Conservation (phyloP, 2,113 vertebrate genomes). For the Hemichromis elongatus region DNA sequence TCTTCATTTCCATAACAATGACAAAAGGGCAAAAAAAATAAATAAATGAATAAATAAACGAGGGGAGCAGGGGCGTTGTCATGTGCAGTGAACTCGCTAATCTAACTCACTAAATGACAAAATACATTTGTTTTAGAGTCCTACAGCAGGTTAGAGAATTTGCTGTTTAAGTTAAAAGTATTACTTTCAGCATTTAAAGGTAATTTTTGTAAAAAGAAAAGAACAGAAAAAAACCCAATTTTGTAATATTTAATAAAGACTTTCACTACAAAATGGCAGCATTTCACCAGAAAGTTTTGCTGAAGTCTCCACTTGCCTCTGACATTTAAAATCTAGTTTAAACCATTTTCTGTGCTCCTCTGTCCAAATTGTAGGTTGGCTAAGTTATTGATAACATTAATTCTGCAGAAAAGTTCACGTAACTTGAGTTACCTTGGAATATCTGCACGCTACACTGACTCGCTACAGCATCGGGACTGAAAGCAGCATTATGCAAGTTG, state of each 20-base stretch:
- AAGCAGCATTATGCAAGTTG: background rate
- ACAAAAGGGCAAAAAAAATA: background rate
- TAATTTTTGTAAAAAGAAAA: background rate
- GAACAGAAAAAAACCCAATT: no score
- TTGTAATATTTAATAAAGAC: no score
- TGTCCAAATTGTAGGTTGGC: background rate
- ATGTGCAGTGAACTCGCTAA: background rate
- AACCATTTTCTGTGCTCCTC: background rate
- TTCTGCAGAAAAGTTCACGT: background rate
- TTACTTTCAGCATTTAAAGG: background rate
- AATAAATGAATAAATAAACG: no score
- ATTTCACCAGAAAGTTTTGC: background rate
- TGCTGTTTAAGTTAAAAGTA: background rate
- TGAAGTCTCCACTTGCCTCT: background rate
- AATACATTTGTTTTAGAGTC: background rate
- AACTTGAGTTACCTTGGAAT: background rate
- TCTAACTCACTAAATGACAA: background rate
- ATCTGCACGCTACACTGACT: background rate
- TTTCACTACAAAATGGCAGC: background rate
- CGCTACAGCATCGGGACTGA: accelerated
- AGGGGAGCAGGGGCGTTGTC: background rate
- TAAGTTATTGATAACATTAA: background rate
- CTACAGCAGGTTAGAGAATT: background rate
- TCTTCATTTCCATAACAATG: background rate
- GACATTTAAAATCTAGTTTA: background rate